phyloP scores from a whole-genome alignment of 1,140 invertebrate species.

The Orchesella cincta region DNA sequence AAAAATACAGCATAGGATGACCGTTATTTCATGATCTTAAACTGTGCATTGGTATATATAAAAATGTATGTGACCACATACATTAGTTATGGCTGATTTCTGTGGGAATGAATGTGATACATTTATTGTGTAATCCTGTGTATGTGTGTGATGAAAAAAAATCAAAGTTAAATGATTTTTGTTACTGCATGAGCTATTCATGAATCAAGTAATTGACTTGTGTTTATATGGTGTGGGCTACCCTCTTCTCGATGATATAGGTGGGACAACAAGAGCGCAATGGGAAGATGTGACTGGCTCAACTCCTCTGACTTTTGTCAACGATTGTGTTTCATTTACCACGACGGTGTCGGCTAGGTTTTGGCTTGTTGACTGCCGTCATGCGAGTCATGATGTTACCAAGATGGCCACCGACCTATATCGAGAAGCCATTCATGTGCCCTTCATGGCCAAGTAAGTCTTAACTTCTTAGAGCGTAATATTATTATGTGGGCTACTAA shows the following conservation, averaged over 20 bases:
- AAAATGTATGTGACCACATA: too few relatives aligned
- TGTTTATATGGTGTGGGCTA: slow-evolving; percentile 22
- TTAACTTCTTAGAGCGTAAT: background rate
- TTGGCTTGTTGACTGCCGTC: slow-evolving; percentile 99
- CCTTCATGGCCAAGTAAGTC: slow-evolving; percentile 91
- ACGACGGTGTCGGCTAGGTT: slow-evolving; percentile 98
- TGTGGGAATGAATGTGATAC: too few relatives aligned
- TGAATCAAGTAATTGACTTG: slow-evolving; percentile 7
- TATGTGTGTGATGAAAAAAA: too few relatives aligned
- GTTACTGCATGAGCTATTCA: background rate
- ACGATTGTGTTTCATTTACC: slow-evolving; percentile 99
- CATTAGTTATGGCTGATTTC: too few relatives aligned
- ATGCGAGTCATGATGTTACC: slow-evolving; percentile 85
- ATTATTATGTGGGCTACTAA: background rate
- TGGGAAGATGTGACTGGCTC: slow-evolving; percentile 99
- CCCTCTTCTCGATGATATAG: slow-evolving; percentile 60
- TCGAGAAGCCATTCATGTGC: slow-evolving; percentile 95
- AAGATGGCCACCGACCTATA: slow-evolving; percentile 99
- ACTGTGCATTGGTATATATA: too few relatives aligned
- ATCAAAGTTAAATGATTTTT: too few relatives aligned
- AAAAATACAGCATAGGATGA: too few relatives aligned
- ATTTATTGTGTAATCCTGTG: too few relatives aligned
- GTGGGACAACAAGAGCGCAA: slow-evolving; percentile 92
- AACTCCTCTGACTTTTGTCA: slow-evolving; percentile 97
- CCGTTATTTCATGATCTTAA: too few relatives aligned